Evolutionary conservation across 1,140 invertebrate genomes (phyloP).

Genomic region (Lucilia sericata): DNA sequence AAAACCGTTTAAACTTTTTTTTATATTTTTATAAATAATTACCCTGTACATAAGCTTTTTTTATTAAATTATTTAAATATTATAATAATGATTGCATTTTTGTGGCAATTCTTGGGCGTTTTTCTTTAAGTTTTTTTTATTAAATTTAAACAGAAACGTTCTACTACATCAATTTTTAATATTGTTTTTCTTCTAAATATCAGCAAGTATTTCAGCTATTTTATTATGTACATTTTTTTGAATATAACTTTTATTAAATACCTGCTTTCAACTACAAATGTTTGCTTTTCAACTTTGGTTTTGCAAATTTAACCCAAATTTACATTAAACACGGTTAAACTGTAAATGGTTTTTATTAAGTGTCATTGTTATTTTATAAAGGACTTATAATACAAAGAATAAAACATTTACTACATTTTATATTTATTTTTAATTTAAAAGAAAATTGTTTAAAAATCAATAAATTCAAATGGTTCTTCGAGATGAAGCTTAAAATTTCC

Average conservation of each 20-base stretch:
- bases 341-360: conserved; percentile 11
- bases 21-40: neutral
- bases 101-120: conserved; percentile 33
- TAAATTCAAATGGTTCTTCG: too few relatives aligned
- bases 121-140: too few relatives aligned
- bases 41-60: conserved; percentile 48
- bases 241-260: conserved; percentile 61
- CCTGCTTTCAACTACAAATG: conserved; percentile 62
- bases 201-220: conserved; percentile 66
- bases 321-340: conserved; percentile 39
- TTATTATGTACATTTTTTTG: conserved; percentile 57
- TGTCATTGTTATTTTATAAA: too few relatives aligned
- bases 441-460: too few relatives aligned
- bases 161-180: conserved; percentile 17
- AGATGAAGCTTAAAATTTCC: too few relatives aligned
- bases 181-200: conserved; percentile 51
- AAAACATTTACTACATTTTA: too few relatives aligned
- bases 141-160: neutral
- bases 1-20: conserved; percentile 41
- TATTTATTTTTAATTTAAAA: too few relatives aligned
- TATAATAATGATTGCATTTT: conserved; percentile 41
- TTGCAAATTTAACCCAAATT: conserved; percentile 43
- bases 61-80: conserved; percentile 10
- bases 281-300: conserved; percentile 55
- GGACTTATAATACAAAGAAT: too few relatives aligned